Percentiles rank a stretch among this genome's conserved stretches.
phyloP scores from a whole-genome alignment of 2,888 invertebrate genomes.

The Odontothrips loti region DNA sequence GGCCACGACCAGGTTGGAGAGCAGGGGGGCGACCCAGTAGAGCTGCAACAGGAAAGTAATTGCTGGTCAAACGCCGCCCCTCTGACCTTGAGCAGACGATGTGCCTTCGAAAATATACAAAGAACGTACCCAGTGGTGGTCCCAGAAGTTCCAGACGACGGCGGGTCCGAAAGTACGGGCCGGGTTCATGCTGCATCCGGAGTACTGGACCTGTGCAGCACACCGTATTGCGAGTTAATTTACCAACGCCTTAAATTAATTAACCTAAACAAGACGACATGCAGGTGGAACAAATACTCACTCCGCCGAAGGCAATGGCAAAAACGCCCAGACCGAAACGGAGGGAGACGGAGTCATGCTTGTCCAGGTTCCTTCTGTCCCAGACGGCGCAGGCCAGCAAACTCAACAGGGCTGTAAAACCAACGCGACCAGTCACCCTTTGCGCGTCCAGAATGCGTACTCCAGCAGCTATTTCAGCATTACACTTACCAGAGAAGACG shows the following conservation, averaged over 20 bases:
- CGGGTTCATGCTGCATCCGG: constrained; percentile 67
- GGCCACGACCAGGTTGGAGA: constrained; percentile 47
- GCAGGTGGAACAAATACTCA: constrained; percentile 33
- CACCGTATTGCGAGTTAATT: constrained; percentile 1
- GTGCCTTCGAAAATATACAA: background rate
- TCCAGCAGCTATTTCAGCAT: too few species aligned
- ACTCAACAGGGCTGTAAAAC: constrained; percentile 41
- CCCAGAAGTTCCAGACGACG: constrained; percentile 62
- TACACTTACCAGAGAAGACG: constrained; percentile 43
- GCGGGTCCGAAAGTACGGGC: constrained; percentile 68
- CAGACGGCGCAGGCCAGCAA: constrained; percentile 47
- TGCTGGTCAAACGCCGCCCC: background rate
- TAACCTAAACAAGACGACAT: too few species aligned
- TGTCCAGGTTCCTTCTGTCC: constrained; percentile 46
- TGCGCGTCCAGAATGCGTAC: too few species aligned
- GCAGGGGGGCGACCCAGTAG: constrained; percentile 64
- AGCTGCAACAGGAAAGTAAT: constrained; percentile 47
- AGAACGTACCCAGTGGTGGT: constrained; percentile 60
- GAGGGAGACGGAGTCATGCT: constrained; percentile 46
- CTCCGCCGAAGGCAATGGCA: constrained; percentile 45
- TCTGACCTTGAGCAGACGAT: too few species aligned
- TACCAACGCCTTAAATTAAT: too few species aligned
- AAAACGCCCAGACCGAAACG: constrained; percentile 48
- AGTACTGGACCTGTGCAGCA: constrained; percentile 50
- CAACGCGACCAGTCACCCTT: background rate